Conservation (phyloP, 1,140 invertebrate genomes). For the Aporrectodea caliginosa region DNA sequence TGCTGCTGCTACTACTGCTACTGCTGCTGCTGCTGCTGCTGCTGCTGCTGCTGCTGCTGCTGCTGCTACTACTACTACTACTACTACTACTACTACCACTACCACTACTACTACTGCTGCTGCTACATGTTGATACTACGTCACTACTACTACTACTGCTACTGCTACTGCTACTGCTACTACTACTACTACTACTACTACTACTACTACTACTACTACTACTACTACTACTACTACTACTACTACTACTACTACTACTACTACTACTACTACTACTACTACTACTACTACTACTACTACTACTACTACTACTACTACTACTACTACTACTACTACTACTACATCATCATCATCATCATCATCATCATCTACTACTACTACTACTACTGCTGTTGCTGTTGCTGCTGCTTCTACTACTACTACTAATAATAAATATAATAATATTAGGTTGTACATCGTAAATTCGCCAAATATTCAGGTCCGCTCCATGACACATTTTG, state of each 20-base stretch:
- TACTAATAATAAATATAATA: too few species aligned
- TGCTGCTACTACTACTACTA: not conserved
- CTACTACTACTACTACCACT: not conserved
- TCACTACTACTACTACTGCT: not conserved
- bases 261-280: conserved; percentile 2
- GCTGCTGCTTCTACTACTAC: too few species aligned
- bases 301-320: conserved; percentile 1
- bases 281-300: not conserved
- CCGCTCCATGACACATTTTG: too few species aligned
- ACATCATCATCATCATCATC: not conserved
- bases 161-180: not conserved
- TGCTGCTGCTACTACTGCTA: not conserved
- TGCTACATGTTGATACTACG: conserved; percentile 17
- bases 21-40: not conserved
- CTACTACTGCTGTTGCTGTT: conserved; percentile 11
- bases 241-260: conserved; percentile 3
- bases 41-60: not conserved
- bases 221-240: conserved; percentile 2
- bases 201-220: not conserved
- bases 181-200: not conserved
- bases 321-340: conserved; percentile 2
- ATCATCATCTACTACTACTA: not conserved
- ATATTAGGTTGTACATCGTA: too few species aligned
- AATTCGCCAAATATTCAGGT: too few species aligned
- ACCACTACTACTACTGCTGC: too few species aligned